Conservation (phyloP, 2,797 vertebrate genomes). For the Clarias laeviceps region DNA sequence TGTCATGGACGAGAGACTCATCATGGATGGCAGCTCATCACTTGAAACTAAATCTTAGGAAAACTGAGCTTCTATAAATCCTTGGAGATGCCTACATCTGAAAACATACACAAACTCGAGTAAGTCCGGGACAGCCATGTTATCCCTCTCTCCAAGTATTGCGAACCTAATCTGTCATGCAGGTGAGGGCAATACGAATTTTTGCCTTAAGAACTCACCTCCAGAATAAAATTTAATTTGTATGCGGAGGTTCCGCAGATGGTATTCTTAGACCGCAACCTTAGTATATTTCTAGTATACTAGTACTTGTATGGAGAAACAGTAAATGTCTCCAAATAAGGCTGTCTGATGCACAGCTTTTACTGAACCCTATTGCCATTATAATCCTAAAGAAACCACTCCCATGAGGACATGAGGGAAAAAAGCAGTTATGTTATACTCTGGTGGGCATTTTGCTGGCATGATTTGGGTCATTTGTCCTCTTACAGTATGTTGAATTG, state of each 20-base stretch:
- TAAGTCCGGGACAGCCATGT: background rate
- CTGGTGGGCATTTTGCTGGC: background rate
- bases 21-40: background rate
- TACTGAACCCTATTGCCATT: background rate
- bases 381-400: background rate
- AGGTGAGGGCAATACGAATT: too few species aligned
- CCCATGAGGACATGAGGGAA: background rate
- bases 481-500: background rate
- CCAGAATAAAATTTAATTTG: too few species aligned
- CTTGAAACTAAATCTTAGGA: constrained; percentile 3
- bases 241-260: background rate
- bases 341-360: background rate
- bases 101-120: background rate
- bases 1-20: background rate
- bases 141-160: background rate
- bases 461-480: background rate
- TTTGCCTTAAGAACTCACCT: too few species aligned
- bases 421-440: background rate
- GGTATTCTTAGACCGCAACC: background rate
- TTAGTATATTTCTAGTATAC: background rate
- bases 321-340: background rate
- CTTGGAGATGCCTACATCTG: background rate
- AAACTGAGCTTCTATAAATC: background rate
- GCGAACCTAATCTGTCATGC: background rate
- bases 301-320: background rate